A percentile compares a stretch with the other conserved stretches of the same genome.
phyloP scores from a whole-genome alignment of 2,113 vertebrate species.

The Lasiurus cinereus region DNA sequence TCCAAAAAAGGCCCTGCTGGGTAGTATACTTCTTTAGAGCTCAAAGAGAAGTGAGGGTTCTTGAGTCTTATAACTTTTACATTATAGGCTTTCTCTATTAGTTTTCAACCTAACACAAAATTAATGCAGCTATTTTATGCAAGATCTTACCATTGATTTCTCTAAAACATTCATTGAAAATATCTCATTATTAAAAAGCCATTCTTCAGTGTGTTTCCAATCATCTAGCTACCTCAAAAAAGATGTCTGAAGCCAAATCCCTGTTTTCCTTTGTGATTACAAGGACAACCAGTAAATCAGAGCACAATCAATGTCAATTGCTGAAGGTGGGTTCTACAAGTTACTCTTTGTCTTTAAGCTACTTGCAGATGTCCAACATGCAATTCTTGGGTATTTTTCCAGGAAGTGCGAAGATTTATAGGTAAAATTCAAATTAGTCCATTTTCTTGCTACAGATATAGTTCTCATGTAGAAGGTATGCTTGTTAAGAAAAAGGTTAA shows the following conservation, averaged over 20 bases:
- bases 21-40: not conserved
- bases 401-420: not conserved
- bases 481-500: not conserved
- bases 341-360: not conserved
- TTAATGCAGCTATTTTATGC: slow-evolving; percentile 39
- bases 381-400: not conserved
- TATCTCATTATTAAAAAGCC: slow-evolving; percentile 53
- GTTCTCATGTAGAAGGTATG: not conserved
- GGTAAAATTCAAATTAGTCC: not conserved
- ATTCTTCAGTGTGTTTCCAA: slow-evolving; percentile 54
- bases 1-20: slow-evolving; percentile 26
- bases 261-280: not conserved
- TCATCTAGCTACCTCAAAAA: not conserved
- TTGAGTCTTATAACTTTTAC: not conserved
- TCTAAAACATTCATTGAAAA: slow-evolving; percentile 50
- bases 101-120: slow-evolving; percentile 51
- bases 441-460: slow-evolving; percentile 24
- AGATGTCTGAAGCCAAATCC: slow-evolving; percentile 17
- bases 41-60: not conserved
- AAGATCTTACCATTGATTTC: slow-evolving; percentile 44
- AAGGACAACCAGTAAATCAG: not conserved
- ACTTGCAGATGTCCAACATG: not conserved
- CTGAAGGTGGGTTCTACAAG: not conserved
- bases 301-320: not conserved
- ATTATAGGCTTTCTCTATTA: slow-evolving; percentile 18